Percentiles rank a stretch among this genome's conserved stretches.
These are phyloP conservation scores for Ichneumoninae sp. DNA, from an alignment of 2,888 invertebrate genomes.

Conservation along the genomic window DNA sequence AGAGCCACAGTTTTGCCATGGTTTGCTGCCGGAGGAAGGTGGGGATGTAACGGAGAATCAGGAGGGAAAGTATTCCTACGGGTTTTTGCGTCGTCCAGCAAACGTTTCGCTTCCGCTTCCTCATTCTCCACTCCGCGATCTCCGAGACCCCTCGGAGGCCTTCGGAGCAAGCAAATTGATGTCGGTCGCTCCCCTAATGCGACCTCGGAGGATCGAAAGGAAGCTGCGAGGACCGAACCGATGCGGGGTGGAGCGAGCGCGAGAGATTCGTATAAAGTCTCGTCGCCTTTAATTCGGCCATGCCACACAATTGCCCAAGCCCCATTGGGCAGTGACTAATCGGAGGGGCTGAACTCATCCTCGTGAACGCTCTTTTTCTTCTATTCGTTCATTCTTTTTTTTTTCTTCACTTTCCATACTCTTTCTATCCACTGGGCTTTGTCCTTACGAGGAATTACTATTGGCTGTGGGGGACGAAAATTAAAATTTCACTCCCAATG, in stretches of 20 bases:
- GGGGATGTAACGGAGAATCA: constrained; percentile 5
- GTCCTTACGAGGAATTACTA: background rate
- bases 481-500: background rate
- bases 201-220: constrained; percentile 58
- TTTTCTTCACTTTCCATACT: background rate
- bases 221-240: constrained; percentile 9
- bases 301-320: constrained; percentile 59
- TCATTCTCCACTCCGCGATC: constrained; percentile 34
- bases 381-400: background rate
- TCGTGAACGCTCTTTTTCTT: constrained; percentile 11
- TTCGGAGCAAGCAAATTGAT: constrained; percentile 58
- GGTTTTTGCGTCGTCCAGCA: constrained; percentile 22
- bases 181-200: constrained; percentile 55
- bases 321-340: constrained; percentile 69
- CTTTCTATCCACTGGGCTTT: background rate
- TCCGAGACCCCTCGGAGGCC: constrained; percentile 8
- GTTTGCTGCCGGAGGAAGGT: background rate
- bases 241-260: constrained; percentile 27
- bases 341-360: constrained; percentile 60
- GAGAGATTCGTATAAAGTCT: constrained; percentile 65
- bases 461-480: constrained; percentile 16
- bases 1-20: background rate
- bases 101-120: constrained; percentile 25
- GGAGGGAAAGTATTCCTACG: constrained; percentile 30
- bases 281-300: constrained; percentile 72